Evolutionary conservation across 2,888 invertebrate species (phyloP).

Genomic region (Acanthopleura granulata): DNA sequence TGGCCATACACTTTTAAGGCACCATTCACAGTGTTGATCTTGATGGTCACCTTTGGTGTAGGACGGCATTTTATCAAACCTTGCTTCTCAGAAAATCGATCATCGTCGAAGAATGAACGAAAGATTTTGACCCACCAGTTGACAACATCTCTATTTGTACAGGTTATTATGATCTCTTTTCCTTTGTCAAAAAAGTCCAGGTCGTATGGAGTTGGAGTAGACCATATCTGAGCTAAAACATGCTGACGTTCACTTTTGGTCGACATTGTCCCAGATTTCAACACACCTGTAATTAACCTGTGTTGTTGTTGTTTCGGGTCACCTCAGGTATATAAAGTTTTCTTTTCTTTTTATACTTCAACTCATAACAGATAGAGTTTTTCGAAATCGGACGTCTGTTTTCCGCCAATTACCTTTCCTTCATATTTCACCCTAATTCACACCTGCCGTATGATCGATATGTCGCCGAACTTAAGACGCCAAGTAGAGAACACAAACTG

Average conservation of each 20-base stretch:
- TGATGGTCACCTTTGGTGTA: constrained; percentile 50
- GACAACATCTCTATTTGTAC: constrained; percentile 45
- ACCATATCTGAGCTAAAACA: constrained; percentile 55
- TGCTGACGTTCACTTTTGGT: constrained; percentile 56
- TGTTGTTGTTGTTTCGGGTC: background rate
- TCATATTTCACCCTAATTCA: too few relatives aligned
- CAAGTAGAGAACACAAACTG: too few relatives aligned
- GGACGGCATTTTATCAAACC: constrained; percentile 56
- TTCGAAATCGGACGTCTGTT: too few relatives aligned
- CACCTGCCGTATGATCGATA: too few relatives aligned
- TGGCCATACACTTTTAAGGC: constrained; percentile 56
- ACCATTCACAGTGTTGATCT: constrained; percentile 54
- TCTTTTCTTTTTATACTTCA: too few relatives aligned
- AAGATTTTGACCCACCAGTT: constrained; percentile 58
- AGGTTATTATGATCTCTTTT: constrained; percentile 52
- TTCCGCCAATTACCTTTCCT: too few relatives aligned
- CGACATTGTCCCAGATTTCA: background rate
- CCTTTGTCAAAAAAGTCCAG: constrained; percentile 62
- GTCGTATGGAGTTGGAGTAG: constrained; percentile 56
- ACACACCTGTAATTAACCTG: background rate
- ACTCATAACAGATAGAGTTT: too few relatives aligned
- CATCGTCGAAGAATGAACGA: constrained; percentile 21
- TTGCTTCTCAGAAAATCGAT: constrained; percentile 40
- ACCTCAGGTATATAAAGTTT: too few relatives aligned
- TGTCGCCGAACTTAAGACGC: too few relatives aligned